phyloP scores from a whole-genome alignment of 2,888 invertebrate species.

The Neria commutata region DNA sequence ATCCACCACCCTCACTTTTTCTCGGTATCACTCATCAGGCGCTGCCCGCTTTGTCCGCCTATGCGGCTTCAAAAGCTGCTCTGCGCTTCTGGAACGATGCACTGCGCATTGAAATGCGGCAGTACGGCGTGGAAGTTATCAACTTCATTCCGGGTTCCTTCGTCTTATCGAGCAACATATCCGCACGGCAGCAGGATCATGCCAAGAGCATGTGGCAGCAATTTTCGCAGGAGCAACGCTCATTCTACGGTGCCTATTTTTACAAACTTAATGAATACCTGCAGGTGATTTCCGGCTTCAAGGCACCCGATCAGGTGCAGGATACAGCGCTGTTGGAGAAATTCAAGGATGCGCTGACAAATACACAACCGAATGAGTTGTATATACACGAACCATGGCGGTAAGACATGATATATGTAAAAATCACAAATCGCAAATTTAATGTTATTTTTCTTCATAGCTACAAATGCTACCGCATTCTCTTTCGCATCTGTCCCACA shows the following conservation, averaged over 20 bases:
- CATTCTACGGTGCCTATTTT: conserved; percentile 73
- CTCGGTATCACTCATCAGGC: conserved; percentile 36
- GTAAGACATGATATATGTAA: conserved; percentile 60
- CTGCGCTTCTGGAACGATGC: conserved; percentile 75
- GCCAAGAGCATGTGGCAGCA: conserved; percentile 70
- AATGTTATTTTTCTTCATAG: conserved; percentile 29
- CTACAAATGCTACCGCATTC: conserved; percentile 69
- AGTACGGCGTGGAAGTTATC: conserved; percentile 74
- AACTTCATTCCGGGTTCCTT: conserved; percentile 83
- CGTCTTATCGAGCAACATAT: conserved; percentile 71
- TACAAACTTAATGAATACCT: conserved; percentile 69
- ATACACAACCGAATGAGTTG: conserved; percentile 66
- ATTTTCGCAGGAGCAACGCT: conserved; percentile 69
- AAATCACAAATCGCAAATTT: not conserved
- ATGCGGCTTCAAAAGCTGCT: conserved; percentile 83
- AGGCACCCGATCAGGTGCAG: conserved; percentile 65
- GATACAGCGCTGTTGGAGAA: conserved; percentile 66
- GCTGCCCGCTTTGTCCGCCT: conserved; percentile 76
- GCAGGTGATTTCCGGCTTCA: conserved; percentile 56
- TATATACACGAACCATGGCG: conserved; percentile 76
- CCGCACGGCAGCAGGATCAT: conserved; percentile 68
- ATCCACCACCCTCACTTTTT: not conserved
- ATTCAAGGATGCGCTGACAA: conserved; percentile 70
- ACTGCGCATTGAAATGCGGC: conserved; percentile 74
- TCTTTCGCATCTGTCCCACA: conserved; percentile 70